These are phyloP conservation scores for Drosophila sucinea DNA, from an alignment of 1,140 invertebrate species.

Conservation along the genomic window DNA sequence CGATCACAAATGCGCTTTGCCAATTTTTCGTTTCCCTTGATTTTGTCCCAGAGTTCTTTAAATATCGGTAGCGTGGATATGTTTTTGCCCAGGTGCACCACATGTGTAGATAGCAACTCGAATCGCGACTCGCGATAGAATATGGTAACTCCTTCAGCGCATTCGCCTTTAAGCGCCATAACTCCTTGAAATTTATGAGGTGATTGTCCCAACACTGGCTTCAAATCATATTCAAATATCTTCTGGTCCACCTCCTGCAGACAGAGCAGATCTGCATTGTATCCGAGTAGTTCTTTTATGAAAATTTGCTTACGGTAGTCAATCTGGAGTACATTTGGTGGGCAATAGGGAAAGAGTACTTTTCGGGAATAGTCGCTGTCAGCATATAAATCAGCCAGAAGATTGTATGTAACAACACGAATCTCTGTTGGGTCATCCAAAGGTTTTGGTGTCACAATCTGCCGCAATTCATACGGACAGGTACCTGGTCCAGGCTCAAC, in stretches of 20 bases:
- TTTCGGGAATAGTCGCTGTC: conserved; percentile 90
- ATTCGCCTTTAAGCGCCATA: conserved; percentile 88
- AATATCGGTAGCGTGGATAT: conserved; percentile 85
- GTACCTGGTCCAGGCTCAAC: conserved; percentile 89
- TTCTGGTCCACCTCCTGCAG: conserved; percentile 96
- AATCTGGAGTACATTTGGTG: conserved; percentile 89
- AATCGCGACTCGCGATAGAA: conserved; percentile 89
- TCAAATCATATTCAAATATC: conserved; percentile 90
- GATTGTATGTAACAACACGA: conserved; percentile 93
- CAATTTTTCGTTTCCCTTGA: conserved; percentile 86
- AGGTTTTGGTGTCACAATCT: conserved; percentile 87
- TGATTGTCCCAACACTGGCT: conserved; percentile 84
- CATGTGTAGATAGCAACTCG: conserved; percentile 84
- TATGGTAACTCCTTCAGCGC: conserved; percentile 91
- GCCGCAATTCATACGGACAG: conserved; percentile 92
- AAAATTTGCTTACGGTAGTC: conserved; percentile 94
- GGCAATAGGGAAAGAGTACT: conserved; percentile 91
- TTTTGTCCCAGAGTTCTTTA: conserved; percentile 85
- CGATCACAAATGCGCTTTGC: conserved; percentile 86
- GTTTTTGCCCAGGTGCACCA: conserved; percentile 86
- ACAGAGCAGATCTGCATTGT: conserved; percentile 94
- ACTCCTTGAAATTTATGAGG: conserved; percentile 86
- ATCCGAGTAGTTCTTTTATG: conserved; percentile 93
- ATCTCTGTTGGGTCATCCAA: conserved; percentile 85
- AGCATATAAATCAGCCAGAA: conserved; percentile 94